Conservation (phyloP, 2,113 vertebrate genomes). For the Labrus mixtus region DNA sequence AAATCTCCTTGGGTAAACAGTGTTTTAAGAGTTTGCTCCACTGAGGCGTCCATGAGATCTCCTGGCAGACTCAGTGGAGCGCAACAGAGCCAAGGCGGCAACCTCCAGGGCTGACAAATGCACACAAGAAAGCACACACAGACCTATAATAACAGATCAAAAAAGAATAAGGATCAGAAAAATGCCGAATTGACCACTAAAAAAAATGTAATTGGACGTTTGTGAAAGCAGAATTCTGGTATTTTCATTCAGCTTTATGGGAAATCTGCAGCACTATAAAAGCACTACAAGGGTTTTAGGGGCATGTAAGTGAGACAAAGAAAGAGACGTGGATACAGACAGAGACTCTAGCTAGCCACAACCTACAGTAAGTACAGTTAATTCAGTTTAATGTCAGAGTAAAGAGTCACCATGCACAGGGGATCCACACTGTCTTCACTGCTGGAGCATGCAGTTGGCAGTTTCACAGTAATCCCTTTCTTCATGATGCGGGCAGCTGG, state of each 20-base stretch:
- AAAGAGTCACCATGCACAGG: not conserved
- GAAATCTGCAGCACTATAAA: not conserved
- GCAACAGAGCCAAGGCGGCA: slow-evolving; percentile 56
- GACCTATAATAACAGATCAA: slow-evolving; percentile 54
- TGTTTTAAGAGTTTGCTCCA: slow-evolving; percentile 68
- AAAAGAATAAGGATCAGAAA: slow-evolving; percentile 38
- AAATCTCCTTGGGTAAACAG: slow-evolving; percentile 73
- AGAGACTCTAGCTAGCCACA: not conserved
- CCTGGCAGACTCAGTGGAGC: slow-evolving; percentile 71
- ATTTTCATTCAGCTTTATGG: slow-evolving; percentile 23
- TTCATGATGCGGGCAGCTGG: slow-evolving; percentile 35
- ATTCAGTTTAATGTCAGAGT: slow-evolving; percentile 1
- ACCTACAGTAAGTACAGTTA: not conserved
- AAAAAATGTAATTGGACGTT: slow-evolving; percentile 38
- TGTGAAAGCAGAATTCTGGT: slow-evolving; percentile 14
- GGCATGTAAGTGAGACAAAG: not conserved
- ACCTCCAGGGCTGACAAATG: slow-evolving; percentile 57
- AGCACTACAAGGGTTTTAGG: not conserved
- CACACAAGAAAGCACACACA: slow-evolving; percentile 31
- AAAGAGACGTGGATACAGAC: not conserved
- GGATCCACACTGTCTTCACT: slow-evolving; percentile 15
- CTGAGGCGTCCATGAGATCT: slow-evolving; percentile 70
- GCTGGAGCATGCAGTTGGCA: slow-evolving; percentile 7
- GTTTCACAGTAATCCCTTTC: slow-evolving; percentile 34
- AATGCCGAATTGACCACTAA: slow-evolving; percentile 47